Base-by-base conservation (phyloP, 2,888 invertebrate genomes). In the Philereme vetulata region DNA sequence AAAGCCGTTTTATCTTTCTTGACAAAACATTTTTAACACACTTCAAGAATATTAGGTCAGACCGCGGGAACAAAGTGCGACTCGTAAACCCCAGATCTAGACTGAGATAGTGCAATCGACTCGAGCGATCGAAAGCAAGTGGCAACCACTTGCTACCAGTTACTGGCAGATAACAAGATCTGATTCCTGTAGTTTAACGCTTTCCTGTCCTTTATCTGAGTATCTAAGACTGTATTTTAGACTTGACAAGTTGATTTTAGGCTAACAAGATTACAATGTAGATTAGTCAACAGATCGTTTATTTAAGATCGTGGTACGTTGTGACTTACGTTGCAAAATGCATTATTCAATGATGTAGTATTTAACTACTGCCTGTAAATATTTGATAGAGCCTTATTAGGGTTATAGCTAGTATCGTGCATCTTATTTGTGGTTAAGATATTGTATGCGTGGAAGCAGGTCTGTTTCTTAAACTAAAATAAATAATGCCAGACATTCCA, bases 31-130 rank as follows among this genome's bases (percentile, higher is more conserved):
- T 34, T 47, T 49, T 21, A 8, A 9, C 6, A 34, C 42, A 11
- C 42, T n/a, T 5, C 55, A 56, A 49, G 11, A 49, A 33, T 51
- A 51, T 47, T 51, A 43, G 36, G 9, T 36, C 33, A 35, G 34
- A 48, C 32, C 45, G 33, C 50, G 4, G 32, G 46, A 46, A 46
- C 33, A 46, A 45, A 21, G 7, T 33, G 4, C 34, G 35, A 33
- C 33, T 36, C 48, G 51, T 48, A 36, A 52, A 33, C 35, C 36
- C 1, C 21, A 55, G 61, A 68, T 65, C 60, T 59, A 65, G 64
- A 60, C 56, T 50, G 34, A 38, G 51, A 62, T 53, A 51, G 35
- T 4, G 52, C 57, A 64, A 68, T 67, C 67, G 56, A 50, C 54
- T 35, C 6, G 11, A n/a, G n/a, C 58, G 38, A 66, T 65, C 60